Conservation (phyloP, 2,797 vertebrate genomes). For the Urosaurus nigricauda region DNA sequence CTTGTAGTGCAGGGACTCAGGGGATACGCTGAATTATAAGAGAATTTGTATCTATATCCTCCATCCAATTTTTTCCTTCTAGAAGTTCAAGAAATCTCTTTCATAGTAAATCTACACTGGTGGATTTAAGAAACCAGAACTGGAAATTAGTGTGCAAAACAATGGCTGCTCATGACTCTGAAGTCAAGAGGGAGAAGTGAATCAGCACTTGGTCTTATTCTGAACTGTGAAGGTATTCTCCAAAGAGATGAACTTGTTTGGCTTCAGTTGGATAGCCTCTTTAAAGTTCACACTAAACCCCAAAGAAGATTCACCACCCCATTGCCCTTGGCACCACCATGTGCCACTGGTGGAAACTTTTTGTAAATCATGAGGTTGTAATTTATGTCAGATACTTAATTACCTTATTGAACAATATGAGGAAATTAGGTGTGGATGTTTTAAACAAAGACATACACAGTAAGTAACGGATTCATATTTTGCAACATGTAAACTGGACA, state of each 20-base stretch:
- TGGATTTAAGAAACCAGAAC: not conserved
- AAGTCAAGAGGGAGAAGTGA: too few relatives aligned
- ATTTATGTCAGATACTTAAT: slow-evolving; percentile 37
- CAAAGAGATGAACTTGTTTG: too few relatives aligned
- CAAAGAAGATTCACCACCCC: too few relatives aligned
- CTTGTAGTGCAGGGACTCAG: slow-evolving; percentile 61
- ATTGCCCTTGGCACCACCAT: too few relatives aligned
- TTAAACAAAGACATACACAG: not conserved
- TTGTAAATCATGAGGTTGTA: slow-evolving; percentile 6
- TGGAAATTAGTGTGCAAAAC: too few relatives aligned
- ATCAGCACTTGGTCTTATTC: too few relatives aligned
- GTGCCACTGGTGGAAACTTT: too few relatives aligned
- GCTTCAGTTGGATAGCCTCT: too few relatives aligned
- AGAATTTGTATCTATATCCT: not conserved
- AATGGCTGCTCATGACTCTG: too few relatives aligned
- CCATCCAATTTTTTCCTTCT: not conserved
- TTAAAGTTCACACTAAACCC: too few relatives aligned
- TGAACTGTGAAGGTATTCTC: too few relatives aligned
- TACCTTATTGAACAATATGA: not conserved
- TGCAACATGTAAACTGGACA: not conserved
- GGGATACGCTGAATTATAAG: slow-evolving; percentile 35
- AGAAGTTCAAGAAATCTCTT: slow-evolving; percentile 16
- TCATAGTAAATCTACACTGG: not conserved
- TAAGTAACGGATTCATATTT: not conserved
- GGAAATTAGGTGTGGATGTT: not conserved